phyloP scores from a whole-genome alignment of 2,888 invertebrate species.

The Volucella bombylans region DNA sequence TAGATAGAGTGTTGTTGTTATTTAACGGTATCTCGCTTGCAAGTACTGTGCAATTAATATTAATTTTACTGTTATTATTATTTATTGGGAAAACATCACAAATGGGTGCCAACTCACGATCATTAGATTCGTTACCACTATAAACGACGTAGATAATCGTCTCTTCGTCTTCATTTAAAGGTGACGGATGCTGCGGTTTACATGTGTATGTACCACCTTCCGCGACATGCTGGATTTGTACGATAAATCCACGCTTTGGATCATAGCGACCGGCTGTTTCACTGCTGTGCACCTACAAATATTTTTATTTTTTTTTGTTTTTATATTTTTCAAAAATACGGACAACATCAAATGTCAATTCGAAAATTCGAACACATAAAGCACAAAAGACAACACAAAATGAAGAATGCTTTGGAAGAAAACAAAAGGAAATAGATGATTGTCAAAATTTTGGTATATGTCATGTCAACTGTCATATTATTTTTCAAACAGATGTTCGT shows the following conservation, averaged over 20 bases:
- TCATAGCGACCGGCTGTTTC: constrained; percentile 79
- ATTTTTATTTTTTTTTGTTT: constrained; percentile 16
- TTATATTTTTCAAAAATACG: not conserved
- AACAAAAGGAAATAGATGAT: no score
- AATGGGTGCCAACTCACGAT: constrained; percentile 81
- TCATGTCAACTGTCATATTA: no score
- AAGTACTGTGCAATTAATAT: constrained; percentile 73
- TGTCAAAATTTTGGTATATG: no score
- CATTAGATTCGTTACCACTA: constrained; percentile 81
- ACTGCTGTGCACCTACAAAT: constrained; percentile 78
- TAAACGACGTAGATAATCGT: constrained; percentile 76
- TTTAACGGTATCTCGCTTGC: constrained; percentile 71
- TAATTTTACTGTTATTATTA: constrained; percentile 71
- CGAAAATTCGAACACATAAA: constrained; percentile 15
- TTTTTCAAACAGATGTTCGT: no score
- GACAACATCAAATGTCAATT: no score
- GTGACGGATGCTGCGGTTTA: constrained; percentile 78
- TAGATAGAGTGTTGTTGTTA: constrained; percentile 71
- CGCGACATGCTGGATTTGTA: constrained; percentile 79
- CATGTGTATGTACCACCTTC: constrained; percentile 80
- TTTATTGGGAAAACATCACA: constrained; percentile 81
- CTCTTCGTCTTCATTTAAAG: constrained; percentile 78
- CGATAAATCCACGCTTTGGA: constrained; percentile 80
- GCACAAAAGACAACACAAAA: not conserved
- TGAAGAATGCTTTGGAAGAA: no score